phyloP scores from a whole-genome alignment of 2,888 invertebrate genomes.

The Pseudococcus jackbeardsleyi region DNA sequence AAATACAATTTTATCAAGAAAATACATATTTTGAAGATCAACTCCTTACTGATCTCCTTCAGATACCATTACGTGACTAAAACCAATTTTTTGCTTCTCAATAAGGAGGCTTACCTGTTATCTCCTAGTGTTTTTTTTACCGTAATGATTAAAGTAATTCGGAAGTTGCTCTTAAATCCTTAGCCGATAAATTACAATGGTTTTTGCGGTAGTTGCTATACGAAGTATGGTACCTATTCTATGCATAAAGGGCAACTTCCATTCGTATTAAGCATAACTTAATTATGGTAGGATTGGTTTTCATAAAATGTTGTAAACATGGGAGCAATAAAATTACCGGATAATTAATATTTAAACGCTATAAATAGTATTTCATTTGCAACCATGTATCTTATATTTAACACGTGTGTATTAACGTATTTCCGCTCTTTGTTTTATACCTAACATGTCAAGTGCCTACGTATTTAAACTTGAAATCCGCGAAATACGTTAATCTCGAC shows the following conservation, averaged over 20 bases:
- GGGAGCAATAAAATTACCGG: conserved; percentile 52
- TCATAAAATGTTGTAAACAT: conserved; percentile 53
- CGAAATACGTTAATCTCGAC: background rate
- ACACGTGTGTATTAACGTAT: conserved; percentile 48
- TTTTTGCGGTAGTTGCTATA: background rate
- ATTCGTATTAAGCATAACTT: background rate
- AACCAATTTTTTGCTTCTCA: too few species aligned
- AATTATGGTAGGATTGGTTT: conserved; percentile 39
- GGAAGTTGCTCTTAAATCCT: background rate
- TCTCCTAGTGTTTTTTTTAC: background rate
- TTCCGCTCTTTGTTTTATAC: conserved; percentile 26
- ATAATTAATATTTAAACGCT: conserved; percentile 61
- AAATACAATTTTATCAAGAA: too few species aligned
- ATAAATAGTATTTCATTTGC: conserved; percentile 56
- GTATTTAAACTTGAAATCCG: conserved; percentile 1
- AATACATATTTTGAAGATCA: too few species aligned
- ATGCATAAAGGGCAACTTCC: background rate
- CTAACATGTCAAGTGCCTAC: conserved; percentile 4
- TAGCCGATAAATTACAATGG: background rate
- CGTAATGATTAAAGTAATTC: background rate
- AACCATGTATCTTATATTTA: conserved; percentile 40
- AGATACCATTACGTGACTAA: too few species aligned
- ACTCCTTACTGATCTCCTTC: too few species aligned
- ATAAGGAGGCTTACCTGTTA: background rate
- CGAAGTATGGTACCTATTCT: background rate